A percentile compares a stretch with the other conserved stretches of the same genome.
phyloP scores from a whole-genome alignment of 2,888 invertebrate genomes.

The Agrenia bidenticulata region DNA sequence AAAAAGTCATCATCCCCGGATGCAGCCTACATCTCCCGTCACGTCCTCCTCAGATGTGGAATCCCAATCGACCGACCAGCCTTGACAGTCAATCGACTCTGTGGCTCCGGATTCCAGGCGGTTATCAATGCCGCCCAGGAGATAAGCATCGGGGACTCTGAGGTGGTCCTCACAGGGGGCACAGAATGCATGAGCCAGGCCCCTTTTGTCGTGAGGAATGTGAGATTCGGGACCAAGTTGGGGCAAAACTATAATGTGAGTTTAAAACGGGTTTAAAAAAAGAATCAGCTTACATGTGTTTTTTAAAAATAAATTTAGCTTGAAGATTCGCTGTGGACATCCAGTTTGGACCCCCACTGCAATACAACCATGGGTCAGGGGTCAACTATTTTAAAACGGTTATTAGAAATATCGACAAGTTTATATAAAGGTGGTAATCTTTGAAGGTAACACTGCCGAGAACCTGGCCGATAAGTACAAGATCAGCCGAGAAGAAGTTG shows the following conservation, averaged over 20 bases:
- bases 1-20: constrained; percentile 78
- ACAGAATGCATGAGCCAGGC: constrained; percentile 94
- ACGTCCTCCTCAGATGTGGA: constrained; percentile 80
- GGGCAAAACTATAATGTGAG: constrained; percentile 69
- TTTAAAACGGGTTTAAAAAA: no score
- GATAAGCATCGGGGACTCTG: constrained; percentile 78
- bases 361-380: not conserved
- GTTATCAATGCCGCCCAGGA: constrained; percentile 63
- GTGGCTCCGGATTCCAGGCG: constrained; percentile 93
- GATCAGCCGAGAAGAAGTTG: constrained; percentile 77
- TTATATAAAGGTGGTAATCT: no score
- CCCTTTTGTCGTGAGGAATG: constrained; percentile 79
- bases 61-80: constrained; percentile 83
- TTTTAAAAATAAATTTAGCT: constrained; percentile 1
- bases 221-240: constrained; percentile 84
- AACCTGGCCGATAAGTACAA: constrained; percentile 84
- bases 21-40: constrained; percentile 82
- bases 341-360: not conserved
- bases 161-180: constrained; percentile 86
- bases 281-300: no score
- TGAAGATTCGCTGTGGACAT: constrained; percentile 7
- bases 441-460: constrained; percentile 79
- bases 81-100: constrained; percentile 85
- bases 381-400: no score
- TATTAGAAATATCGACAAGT: no score